Base-by-base conservation (phyloP, 2,113 vertebrate species). In the Nicator chloris region DNA sequence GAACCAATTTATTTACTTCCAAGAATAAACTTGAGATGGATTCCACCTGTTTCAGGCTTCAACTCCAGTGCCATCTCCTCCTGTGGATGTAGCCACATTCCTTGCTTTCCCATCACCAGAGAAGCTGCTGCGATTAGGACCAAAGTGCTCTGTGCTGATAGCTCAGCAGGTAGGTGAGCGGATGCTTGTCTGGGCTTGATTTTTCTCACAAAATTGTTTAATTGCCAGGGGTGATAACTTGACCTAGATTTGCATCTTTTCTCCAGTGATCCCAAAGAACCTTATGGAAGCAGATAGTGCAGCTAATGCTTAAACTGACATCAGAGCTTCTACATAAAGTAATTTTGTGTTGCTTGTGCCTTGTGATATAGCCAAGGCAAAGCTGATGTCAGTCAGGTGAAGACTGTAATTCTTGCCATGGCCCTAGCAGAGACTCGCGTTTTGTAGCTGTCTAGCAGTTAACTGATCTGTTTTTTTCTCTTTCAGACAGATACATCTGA, bases 41-140 rank as follows among this genome's bases (percentile, higher is more conserved):
- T 82, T 84, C 14, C 31, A 30, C 65, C 13, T 69, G 37, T 96
- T 91, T 23, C 87, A 98, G 99, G 95, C 98, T 59, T 98, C 98
- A 20, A 98, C 98, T 35, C 98, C 99, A 2, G 86, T 96, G 56
- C 97, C 97, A 7, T 88, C 96, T 92, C 97, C 98, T 53, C 98
- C 99, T 20, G 97, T 98, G 54, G 99, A 99, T 5, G 96, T 99
- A 83, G 97, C 98, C 49, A 98, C 98, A 0, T 99, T 99, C 96
- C 98, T 99, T 92, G 98, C 98, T 87, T 99, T 99, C 82, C 99
- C 99, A 1, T 99, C 99, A 4, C 98, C 99, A 3, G 99, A 99
- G 91, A 99, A 99, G 91, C 98, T 99, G 73, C 97, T 99, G 65
- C 98, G 98, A 39, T 98, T 99, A 6, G 99, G 99, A 2, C 97